Evolutionary conservation across 2,888 invertebrate genomes (phyloP).

Genomic region (Eupithecia pulchellata): DNA sequence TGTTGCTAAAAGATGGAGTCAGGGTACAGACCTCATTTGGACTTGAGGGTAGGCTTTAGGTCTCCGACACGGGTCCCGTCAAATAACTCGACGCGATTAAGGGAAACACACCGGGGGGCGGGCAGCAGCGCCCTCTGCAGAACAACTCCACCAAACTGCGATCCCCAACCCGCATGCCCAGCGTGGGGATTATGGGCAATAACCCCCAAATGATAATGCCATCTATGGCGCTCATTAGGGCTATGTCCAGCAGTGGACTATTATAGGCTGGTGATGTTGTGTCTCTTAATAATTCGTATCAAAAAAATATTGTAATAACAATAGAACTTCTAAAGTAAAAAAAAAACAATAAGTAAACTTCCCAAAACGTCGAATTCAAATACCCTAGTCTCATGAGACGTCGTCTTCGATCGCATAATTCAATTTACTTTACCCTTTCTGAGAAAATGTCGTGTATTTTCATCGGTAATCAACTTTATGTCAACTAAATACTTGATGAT

Average conservation of each 20-base stretch:
- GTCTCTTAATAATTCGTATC: too few relatives aligned
- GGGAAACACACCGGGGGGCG: too few relatives aligned
- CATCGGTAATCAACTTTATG: slow-evolving; percentile 70
- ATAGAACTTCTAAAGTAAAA: neutral
- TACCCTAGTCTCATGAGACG: slow-evolving; percentile 56
- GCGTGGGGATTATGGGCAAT: too few relatives aligned
- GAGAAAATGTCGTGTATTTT: slow-evolving; percentile 68
- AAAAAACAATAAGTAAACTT: slow-evolving; percentile 18
- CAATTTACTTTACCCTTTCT: slow-evolving; percentile 71
- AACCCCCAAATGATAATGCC: too few relatives aligned
- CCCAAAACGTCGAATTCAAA: slow-evolving; percentile 54
- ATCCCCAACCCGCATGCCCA: too few relatives aligned
- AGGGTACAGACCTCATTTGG: slow-evolving; percentile 2
- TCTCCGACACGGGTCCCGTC: neutral
- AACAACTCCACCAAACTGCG: too few relatives aligned
- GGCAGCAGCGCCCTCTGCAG: too few relatives aligned
- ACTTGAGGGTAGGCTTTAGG: slow-evolving; percentile 8
- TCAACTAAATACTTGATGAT: slow-evolving; percentile 70
- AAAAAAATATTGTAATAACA: too few relatives aligned
- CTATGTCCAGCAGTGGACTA: too few relatives aligned
- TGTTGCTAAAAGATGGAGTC: slow-evolving; percentile 17
- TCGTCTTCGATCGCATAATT: slow-evolving; percentile 70
- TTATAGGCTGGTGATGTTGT: too few relatives aligned
- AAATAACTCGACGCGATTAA: too few relatives aligned
- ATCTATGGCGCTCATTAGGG: too few relatives aligned